These are phyloP conservation scores for Copsychus sechellarum DNA, from an alignment of 2,113 vertebrate species.

Conservation along the genomic window DNA sequence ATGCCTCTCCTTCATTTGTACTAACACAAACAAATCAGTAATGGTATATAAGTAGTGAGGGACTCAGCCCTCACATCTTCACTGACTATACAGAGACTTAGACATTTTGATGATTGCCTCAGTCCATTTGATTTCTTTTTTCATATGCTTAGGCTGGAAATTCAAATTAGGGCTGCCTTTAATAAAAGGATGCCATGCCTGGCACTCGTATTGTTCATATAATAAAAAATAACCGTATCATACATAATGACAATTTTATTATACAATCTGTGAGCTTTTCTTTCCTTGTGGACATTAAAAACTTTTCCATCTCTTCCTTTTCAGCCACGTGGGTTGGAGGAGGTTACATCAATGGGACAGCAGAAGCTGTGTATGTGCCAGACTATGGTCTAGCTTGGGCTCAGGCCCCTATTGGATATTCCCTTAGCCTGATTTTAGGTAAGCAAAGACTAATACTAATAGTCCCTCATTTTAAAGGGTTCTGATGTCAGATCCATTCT, in stretches of 20 bases:
- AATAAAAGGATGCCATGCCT: not conserved
- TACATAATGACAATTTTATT: not conserved
- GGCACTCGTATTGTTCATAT: not conserved
- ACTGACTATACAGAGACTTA: not conserved
- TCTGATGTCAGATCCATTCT: not conserved
- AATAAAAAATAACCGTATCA: not conserved
- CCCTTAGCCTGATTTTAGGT: slow-evolving; percentile 94
- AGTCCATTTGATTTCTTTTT: not conserved
- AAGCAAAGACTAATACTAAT: slow-evolving; percentile 52
- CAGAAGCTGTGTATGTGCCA: slow-evolving; percentile 94
- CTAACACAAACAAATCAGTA: not conserved
- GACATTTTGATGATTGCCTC: not conserved
- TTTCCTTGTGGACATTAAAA: not conserved
- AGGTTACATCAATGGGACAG: slow-evolving; percentile 98
- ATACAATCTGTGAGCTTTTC: not conserved
- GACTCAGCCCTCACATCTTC: not conserved
- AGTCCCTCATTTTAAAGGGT: not conserved
- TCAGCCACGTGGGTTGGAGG: slow-evolving; percentile 98
- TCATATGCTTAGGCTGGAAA: not conserved
- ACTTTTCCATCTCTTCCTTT: slow-evolving; percentile 34
- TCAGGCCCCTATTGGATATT: slow-evolving; percentile 96
- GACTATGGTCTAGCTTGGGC: slow-evolving; percentile 93
- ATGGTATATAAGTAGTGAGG: not conserved
- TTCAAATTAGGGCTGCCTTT: not conserved
- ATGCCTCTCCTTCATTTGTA: not conserved